These are phyloP conservation scores for Drosophila imparisetae DNA, from an alignment of 2,888 invertebrate genomes.

Conservation along the genomic window DNA sequence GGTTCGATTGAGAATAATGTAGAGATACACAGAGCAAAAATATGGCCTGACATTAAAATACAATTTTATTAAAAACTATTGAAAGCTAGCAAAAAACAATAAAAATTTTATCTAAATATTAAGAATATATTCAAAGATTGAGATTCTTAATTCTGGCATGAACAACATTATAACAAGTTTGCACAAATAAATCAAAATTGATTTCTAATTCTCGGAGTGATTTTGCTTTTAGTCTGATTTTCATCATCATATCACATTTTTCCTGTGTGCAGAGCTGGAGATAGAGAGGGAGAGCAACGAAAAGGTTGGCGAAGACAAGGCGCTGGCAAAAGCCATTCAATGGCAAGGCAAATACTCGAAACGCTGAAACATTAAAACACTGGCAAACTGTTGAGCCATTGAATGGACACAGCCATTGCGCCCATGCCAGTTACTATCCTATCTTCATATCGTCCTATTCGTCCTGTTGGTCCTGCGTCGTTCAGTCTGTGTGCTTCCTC, in stretches of 20 bases:
- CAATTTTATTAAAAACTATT: not conserved
- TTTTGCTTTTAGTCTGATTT: not conserved
- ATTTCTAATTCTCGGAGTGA: not conserved
- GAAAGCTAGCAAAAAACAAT: not conserved
- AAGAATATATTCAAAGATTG: not conserved
- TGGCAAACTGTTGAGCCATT: slow-evolving; percentile 77
- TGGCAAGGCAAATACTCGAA: slow-evolving; percentile 58
- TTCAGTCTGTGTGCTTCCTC: not conserved
- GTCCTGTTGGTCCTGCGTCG: slow-evolving; percentile 3
- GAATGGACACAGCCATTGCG: slow-evolving; percentile 56
- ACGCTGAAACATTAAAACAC: slow-evolving; percentile 58
- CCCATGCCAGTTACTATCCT: slow-evolving; percentile 5
- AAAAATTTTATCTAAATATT: not conserved
- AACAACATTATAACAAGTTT: too few species aligned
- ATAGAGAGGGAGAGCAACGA: slow-evolving; percentile 10
- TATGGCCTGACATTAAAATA: not conserved
- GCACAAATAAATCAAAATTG: not conserved
- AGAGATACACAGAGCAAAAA: not conserved
- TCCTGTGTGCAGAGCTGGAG: not conserved
- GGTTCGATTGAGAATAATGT: not conserved
- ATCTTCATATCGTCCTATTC: slow-evolving; percentile 8
- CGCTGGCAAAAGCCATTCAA: slow-evolving; percentile 49
- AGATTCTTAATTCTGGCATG: too few species aligned
- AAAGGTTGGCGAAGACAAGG: slow-evolving; percentile 48
- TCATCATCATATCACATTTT: not conserved